Percentiles rank a stretch among this genome's conserved stretches.
Conservation (phyloP, 2,113 vertebrate species). For the Rhizomys pruinosus region DNA sequence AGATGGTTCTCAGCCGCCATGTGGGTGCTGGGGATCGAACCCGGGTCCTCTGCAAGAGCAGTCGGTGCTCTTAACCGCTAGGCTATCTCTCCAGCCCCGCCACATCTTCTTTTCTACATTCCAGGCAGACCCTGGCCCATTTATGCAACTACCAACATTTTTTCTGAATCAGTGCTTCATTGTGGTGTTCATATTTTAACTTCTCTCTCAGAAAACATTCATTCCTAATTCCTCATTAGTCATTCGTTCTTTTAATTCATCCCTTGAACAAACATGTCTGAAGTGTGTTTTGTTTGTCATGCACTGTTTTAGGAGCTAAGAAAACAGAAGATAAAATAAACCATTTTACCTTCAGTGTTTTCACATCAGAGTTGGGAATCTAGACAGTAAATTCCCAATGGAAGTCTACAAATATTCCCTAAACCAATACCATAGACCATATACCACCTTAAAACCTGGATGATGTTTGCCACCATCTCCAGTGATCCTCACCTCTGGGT, state of each 20-base stretch:
- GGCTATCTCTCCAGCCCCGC: too few relatives aligned
- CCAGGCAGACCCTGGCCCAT: not conserved
- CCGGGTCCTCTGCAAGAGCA: too few relatives aligned
- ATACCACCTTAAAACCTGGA: not conserved
- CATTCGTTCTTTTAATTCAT: not conserved
- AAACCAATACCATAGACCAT: not conserved
- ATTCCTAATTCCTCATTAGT: not conserved
- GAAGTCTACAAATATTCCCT: not conserved
- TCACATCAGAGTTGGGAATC: not conserved
- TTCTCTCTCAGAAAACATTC: not conserved
- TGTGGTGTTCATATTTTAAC: not conserved
- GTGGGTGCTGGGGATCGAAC: too few relatives aligned
- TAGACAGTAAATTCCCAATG: not conserved
- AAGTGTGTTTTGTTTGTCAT: conserved; percentile 10
- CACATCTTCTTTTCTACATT: conserved; percentile 7
- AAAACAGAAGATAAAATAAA: not conserved
- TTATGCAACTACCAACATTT: not conserved
- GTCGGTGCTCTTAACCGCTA: too few relatives aligned
- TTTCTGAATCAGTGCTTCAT: conserved; percentile 11
- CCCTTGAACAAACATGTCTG: not conserved
- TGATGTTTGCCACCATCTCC: not conserved
- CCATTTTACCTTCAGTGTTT: not conserved
- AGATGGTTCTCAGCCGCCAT: too few relatives aligned
- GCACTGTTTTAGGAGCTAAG: not conserved
- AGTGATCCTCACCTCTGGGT: not conserved